Percentiles rank a stretch among this genome's conserved stretches.
phyloP scores from a whole-genome alignment of 2,797 vertebrate genomes.

The Epinephelus malabaricus region DNA sequence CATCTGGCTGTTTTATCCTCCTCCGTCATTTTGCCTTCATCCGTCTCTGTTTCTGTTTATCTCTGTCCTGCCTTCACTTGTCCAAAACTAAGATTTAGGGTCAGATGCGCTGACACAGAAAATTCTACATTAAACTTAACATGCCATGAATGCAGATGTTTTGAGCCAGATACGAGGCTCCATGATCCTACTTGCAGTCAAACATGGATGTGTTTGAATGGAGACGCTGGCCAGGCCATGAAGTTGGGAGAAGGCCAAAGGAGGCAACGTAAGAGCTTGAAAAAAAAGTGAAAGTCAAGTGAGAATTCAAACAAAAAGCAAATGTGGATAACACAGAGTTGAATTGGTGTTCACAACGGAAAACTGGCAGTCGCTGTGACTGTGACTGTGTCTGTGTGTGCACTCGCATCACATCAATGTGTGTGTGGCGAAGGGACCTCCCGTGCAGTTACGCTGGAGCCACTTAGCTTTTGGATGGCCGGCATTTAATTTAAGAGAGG shows the following conservation, averaged over 20 bases:
- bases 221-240: conserved; percentile 14
- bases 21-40: conserved; percentile 15
- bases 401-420: conserved; percentile 1
- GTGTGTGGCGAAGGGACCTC: conserved; percentile 39
- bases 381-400: conserved; percentile 32
- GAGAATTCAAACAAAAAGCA: conserved; percentile 68
- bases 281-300: conserved; percentile 51
- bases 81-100: conserved; percentile 48
- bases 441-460: conserved; percentile 50
- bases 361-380: conserved; percentile 44
- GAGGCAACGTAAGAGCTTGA: conserved; percentile 23
- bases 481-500: conserved; percentile 62
- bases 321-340: conserved; percentile 59
- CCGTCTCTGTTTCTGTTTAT: conserved; percentile 21
- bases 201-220: conserved; percentile 35
- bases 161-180: conserved; percentile 11
- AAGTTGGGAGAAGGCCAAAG: conserved; percentile 17
- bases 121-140: conserved; percentile 21
- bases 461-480: conserved; percentile 71
- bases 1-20: conserved; percentile 40
- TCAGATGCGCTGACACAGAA: conserved; percentile 37
- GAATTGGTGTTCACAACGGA: conserved; percentile 50
- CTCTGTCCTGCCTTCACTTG: background rate
- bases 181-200: background rate
- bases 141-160: conserved; percentile 44